phyloP scores from a whole-genome alignment of 2,113 vertebrate species.

The Trogon melanurus region DNA sequence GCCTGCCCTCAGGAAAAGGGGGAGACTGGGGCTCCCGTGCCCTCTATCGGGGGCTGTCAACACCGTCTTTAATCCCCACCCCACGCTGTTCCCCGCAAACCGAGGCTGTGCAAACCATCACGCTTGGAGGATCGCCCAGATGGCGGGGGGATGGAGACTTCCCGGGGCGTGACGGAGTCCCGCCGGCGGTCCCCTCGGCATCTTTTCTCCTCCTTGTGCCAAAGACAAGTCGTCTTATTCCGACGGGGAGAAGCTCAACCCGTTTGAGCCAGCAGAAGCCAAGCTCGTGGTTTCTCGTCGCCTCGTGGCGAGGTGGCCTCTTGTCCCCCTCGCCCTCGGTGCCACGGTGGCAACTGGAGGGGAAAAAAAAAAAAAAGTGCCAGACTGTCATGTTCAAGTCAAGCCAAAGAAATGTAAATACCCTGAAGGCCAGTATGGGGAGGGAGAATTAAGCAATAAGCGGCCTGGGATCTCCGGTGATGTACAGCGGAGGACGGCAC shows the following conservation, averaged over 20 bases:
- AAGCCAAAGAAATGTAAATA: constrained; percentile 75
- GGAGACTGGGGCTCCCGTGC: neutral
- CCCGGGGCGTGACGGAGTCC: neutral
- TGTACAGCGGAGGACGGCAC: neutral
- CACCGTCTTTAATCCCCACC: neutral
- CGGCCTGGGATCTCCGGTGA: neutral
- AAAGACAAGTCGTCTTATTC: neutral
- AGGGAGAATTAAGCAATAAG: constrained; percentile 50
- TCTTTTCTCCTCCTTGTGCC: neutral
- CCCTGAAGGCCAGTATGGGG: constrained; percentile 20
- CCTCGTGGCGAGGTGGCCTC: neutral
- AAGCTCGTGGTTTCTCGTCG: neutral
- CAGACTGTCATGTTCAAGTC: constrained; percentile 28
- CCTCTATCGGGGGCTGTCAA: accelerated
- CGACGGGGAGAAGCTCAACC: neutral
- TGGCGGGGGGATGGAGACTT: neutral
- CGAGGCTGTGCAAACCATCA: constrained; percentile 18
- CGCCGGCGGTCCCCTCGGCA: neutral
- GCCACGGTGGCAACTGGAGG: neutral
- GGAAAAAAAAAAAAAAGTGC: neutral
- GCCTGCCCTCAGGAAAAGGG: neutral
- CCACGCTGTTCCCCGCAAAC: neutral
- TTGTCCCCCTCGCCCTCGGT: neutral
- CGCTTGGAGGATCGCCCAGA: neutral
- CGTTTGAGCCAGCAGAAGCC: neutral